Evolutionary conservation across 2,113 vertebrate genomes (phyloP).

Genomic region (Gyps fulvus): DNA sequence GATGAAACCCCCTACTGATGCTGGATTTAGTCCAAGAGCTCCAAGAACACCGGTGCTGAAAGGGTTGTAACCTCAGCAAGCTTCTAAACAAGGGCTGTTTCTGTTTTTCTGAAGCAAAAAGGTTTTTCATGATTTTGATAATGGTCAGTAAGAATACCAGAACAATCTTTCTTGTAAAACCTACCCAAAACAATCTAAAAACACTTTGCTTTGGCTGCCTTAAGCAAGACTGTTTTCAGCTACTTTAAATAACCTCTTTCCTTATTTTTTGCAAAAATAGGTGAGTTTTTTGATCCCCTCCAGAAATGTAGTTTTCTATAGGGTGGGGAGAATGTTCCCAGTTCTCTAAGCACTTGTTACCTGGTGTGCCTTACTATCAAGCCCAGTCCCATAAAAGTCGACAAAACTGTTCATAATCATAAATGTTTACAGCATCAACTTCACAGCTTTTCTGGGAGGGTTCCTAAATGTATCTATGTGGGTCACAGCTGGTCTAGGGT

Average conservation of each 20-base stretch:
- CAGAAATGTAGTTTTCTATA: not conserved
- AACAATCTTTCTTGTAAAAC: not conserved
- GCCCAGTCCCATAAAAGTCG: not conserved
- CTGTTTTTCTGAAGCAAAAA: not conserved
- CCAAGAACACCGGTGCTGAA: not conserved
- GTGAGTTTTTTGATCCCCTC: not conserved
- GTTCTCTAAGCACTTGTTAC: not conserved
- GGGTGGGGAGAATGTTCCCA: not conserved
- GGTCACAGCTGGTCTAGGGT: not conserved
- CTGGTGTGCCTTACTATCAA: not conserved
- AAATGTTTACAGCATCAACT: not conserved
- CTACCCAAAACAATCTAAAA: not conserved
- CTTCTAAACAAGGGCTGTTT: not conserved
- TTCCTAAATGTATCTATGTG: not conserved
- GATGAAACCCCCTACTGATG: not conserved
- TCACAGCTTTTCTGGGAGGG: not conserved
- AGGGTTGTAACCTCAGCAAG: not conserved
- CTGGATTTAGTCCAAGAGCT: not conserved
- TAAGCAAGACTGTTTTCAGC: not conserved
- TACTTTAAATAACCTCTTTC: not conserved
- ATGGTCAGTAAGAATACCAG: not conserved
- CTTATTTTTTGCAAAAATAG: not conserved
- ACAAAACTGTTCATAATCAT: not conserved
- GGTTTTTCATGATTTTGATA: accelerated
- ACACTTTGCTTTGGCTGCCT: not conserved